A percentile compares a stretch with the other conserved stretches of the same genome.
Evolutionary conservation across 2,888 invertebrate species (phyloP).

Genomic region (Cephus spinipes): DNA sequence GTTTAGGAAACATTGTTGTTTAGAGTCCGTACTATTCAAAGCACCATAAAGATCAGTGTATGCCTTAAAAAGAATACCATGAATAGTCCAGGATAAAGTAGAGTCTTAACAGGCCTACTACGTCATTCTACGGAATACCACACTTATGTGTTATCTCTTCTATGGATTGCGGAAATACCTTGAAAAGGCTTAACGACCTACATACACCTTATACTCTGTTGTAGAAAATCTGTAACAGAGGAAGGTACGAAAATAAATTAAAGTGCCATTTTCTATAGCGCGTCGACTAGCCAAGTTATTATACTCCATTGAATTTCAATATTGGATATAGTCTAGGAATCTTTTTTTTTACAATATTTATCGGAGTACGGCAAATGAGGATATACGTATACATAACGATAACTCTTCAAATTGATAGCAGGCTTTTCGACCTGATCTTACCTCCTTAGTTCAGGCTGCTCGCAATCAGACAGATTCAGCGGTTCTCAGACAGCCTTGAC

Average conservation of each 20-base stretch:
- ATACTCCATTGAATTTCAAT: neutral
- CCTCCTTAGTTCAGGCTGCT: neutral
- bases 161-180: neutral
- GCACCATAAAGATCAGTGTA: neutral
- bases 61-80: neutral
- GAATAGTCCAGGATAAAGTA: neutral
- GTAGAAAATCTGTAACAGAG: slow-evolving; percentile 4
- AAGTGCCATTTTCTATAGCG: neutral
- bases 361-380: too few relatives aligned
- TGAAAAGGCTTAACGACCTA: neutral
- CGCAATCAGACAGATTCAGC: neutral
- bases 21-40: neutral
- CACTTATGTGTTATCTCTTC: neutral
- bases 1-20: neutral
- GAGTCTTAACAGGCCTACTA: neutral
- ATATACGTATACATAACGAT: neutral
- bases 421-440: neutral
- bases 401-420: neutral
- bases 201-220: neutral
- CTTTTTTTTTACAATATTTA: too few relatives aligned
- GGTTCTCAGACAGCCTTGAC: neutral
- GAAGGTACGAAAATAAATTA: slow-evolving; percentile 25
- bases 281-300: neutral
- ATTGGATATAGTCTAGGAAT: neutral
- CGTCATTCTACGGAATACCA: slow-evolving; percentile 13